Percentiles rank a stretch among this genome's conserved stretches.
These are phyloP conservation scores for Forbesichthys papilliferus DNA, from an alignment of 2,113 vertebrate genomes.

Conservation along the genomic window DNA sequence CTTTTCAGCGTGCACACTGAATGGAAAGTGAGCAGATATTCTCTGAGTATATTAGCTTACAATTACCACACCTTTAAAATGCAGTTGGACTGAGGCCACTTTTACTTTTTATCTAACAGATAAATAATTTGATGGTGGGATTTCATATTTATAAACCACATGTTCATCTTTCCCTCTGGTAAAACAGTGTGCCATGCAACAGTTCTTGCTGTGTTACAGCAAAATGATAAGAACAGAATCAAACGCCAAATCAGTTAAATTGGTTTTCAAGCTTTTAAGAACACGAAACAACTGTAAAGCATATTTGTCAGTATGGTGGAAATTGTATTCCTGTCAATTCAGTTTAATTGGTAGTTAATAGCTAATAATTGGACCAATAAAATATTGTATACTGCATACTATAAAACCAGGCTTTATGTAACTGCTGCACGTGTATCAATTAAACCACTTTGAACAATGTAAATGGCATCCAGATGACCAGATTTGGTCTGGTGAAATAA, in stretches of 20 bases:
- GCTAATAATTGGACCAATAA: too few relatives aligned
- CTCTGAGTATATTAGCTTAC: too few relatives aligned
- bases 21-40: too few relatives aligned
- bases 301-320: conserved; percentile 37
- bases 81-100: background rate
- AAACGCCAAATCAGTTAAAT: conserved; percentile 27
- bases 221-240: conserved; percentile 36
- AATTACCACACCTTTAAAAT: background rate
- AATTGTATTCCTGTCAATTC: background rate
- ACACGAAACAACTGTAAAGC: conserved; percentile 42
- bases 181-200: conserved; percentile 2
- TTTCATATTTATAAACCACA: background rate
- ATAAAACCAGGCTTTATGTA: too few relatives aligned
- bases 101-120: background rate
- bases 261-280: conserved; percentile 27
- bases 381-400: too few relatives aligned
- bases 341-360: conserved; percentile 26
- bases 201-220: conserved; percentile 17
- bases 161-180: conserved; percentile 12
- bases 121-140: background rate
- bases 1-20: too few relatives aligned
- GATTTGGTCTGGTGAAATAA: background rate
- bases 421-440: too few relatives aligned
- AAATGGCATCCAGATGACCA: too few relatives aligned
- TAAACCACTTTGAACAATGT: too few relatives aligned